These are phyloP conservation scores for Gonioctena quinquepunctata DNA, from an alignment of 1,140 invertebrate genomes.

Conservation along the genomic window DNA sequence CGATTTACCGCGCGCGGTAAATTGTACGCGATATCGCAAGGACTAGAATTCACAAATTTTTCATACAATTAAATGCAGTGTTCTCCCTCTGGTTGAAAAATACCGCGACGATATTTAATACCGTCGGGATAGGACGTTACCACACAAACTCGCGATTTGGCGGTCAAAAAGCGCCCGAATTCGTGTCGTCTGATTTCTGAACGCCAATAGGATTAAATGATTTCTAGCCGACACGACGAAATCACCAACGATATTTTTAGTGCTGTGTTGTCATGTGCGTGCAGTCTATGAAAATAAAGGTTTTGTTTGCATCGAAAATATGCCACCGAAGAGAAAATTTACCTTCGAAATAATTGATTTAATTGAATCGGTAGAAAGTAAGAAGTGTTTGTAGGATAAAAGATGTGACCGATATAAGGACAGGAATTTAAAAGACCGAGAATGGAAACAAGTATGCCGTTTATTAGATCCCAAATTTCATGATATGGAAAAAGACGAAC, in stretches of 20 bases:
- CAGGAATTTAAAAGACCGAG: too few species aligned
- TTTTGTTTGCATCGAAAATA: background rate
- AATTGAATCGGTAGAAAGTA: too few species aligned
- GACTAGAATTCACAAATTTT: background rate
- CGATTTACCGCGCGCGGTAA: background rate
- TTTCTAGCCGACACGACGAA: background rate
- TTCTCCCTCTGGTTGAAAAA: background rate
- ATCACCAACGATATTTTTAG: background rate
- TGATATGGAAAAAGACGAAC: too few species aligned
- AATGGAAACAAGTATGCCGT: too few species aligned
- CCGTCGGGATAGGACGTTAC: background rate
- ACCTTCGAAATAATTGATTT: background rate
- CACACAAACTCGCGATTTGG: background rate
- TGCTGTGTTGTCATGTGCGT: background rate
- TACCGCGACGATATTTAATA: background rate
- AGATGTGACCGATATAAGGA: too few species aligned
- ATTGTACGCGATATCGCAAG: background rate
- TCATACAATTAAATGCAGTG: background rate
- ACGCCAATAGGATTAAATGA: background rate
- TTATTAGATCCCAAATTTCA: too few species aligned
- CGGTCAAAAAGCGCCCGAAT: background rate
- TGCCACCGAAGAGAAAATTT: background rate
- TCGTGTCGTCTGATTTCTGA: too few species aligned
- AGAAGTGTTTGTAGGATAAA: too few species aligned
- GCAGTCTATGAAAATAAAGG: background rate